Evolutionary conservation across 37 sponge, comb jelly and placozoan species (phyloP).

Genomic region (Hormiphora californensis): DNA sequence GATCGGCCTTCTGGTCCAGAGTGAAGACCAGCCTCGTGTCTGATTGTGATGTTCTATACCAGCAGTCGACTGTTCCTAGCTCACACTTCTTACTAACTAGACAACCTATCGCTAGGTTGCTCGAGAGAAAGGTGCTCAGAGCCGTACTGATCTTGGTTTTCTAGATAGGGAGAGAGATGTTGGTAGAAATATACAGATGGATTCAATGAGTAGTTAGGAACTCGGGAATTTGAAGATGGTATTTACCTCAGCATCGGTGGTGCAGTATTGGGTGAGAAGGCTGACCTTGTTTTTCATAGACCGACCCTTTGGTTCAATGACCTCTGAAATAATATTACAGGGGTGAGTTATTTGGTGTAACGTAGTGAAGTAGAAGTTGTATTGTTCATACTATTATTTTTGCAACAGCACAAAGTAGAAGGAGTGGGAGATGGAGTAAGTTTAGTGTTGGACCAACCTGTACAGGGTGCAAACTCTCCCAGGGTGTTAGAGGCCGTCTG

Average conservation of each 20-base stretch:
- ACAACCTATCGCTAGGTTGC: not conserved
- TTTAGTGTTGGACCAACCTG: too few relatives aligned
- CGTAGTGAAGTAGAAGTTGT: not conserved
- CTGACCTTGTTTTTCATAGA: not conserved
- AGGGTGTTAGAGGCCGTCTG: too few relatives aligned
- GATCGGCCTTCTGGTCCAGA: not conserved
- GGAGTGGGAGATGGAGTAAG: too few relatives aligned
- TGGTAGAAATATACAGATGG: too few relatives aligned
- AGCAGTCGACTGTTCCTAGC: not conserved
- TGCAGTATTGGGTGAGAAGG: not conserved
- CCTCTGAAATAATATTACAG: constrained; percentile 2
- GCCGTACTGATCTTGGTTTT: not conserved
- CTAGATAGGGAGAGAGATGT: not conserved
- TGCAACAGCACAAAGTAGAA: too few relatives aligned
- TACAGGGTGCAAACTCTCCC: too few relatives aligned
- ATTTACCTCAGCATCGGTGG: not conserved
- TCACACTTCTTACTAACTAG: not conserved
- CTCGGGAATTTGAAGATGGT: too few relatives aligned
- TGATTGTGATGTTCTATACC: not conserved
- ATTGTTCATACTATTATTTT: too few relatives aligned
- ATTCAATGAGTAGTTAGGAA: too few relatives aligned
- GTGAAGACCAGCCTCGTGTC: not conserved
- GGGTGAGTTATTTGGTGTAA: not conserved
- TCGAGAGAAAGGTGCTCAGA: not conserved
- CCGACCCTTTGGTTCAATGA: not conserved